Percentiles rank a stretch among this genome's conserved stretches.
phyloP scores from a whole-genome alignment of 2,888 invertebrate species.

The Leptinotarsa tumamoca region DNA sequence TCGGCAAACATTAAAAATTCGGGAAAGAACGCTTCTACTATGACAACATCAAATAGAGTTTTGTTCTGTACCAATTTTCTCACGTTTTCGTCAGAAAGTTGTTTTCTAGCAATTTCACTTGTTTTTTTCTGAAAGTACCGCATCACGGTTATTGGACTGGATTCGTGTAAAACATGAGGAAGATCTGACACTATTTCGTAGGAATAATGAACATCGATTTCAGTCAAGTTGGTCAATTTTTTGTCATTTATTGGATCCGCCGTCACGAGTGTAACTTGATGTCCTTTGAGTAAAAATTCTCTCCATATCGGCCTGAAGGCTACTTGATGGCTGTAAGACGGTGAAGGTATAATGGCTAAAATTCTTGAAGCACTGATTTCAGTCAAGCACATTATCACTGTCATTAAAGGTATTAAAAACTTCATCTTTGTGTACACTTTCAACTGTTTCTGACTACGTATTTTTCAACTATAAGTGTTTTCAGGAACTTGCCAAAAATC shows the following conservation, averaged over 20 bases:
- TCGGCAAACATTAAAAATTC: slow-evolving; percentile 48
- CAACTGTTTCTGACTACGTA: not conserved
- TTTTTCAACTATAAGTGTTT: too few relatives aligned
- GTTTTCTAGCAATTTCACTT: not conserved
- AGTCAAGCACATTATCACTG: not conserved
- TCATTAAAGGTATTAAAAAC: not conserved
- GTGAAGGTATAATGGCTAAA: slow-evolving; percentile 47
- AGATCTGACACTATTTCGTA: slow-evolving; percentile 51
- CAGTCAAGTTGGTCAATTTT: slow-evolving; percentile 61
- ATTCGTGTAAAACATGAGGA: not conserved
- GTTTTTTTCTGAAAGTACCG: not conserved
- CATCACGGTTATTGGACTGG: slow-evolving; percentile 4
- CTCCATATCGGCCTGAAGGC: slow-evolving; percentile 54
- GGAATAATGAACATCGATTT: slow-evolving; percentile 62
- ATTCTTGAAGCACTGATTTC: slow-evolving; percentile 39
- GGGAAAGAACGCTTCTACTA: slow-evolving; percentile 50
- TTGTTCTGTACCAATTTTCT: slow-evolving; percentile 25
- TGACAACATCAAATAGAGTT: slow-evolving; percentile 52
- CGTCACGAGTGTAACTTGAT: slow-evolving; percentile 51
- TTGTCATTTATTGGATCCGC: slow-evolving; percentile 59
- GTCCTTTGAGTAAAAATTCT: slow-evolving; percentile 50
- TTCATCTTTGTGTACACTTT: not conserved
- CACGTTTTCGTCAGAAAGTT: slow-evolving; percentile 18
- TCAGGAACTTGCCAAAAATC: too few relatives aligned
- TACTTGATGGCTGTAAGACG: slow-evolving; percentile 54